Base-by-base conservation (phyloP, 2,113 vertebrate genomes). In the Arizona elegans region DNA sequence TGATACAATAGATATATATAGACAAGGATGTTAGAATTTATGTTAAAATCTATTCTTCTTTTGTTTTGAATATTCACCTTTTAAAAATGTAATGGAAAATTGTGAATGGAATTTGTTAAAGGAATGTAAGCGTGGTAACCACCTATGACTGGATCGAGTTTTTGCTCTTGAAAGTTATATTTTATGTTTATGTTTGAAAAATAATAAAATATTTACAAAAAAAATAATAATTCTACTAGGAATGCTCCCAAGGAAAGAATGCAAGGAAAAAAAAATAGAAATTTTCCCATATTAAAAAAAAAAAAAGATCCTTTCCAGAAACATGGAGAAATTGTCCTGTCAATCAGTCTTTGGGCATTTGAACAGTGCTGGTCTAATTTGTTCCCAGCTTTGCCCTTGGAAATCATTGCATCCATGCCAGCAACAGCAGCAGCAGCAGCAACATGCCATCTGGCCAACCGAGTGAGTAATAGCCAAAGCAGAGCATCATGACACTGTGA, bases 391-490 rank as follows among this genome's bases (percentile, higher is more conserved):
- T 87, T 50, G 5, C 3, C 62, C 43, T 3, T 0, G 3, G 75
- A 90, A 59, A 86, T 94, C 56, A 56, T 50, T 92, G 85, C 53
- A 89, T 53, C 10, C 33, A 15, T 47, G 26, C 47, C 81, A 75
- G 88, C 55, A 86, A 53, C 56, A 86, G 50, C 81, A 75, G 88
- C 59, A 86, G 62, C 47, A 86, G 56, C 58, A 91, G 3, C 88
- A 43, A 53, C 26, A 93, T 12, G 50, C 87, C 93, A 94, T 62
- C 94, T 85, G 91, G 54, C 59, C 89, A 58, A 50, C 89, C 50
- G 38, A 93, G 33, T 55, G 89, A 92, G 50, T 90, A 54, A 88
- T 85, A 89, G 90, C 85, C 55, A 38, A 90, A 33, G 43, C 54
- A 55, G 90, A 93, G 55, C 85, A 15, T 6, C 43, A 92, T 92